These are phyloP conservation scores for Dascillus cervinus DNA, from an alignment of 2,888 invertebrate species.

Conservation along the genomic window DNA sequence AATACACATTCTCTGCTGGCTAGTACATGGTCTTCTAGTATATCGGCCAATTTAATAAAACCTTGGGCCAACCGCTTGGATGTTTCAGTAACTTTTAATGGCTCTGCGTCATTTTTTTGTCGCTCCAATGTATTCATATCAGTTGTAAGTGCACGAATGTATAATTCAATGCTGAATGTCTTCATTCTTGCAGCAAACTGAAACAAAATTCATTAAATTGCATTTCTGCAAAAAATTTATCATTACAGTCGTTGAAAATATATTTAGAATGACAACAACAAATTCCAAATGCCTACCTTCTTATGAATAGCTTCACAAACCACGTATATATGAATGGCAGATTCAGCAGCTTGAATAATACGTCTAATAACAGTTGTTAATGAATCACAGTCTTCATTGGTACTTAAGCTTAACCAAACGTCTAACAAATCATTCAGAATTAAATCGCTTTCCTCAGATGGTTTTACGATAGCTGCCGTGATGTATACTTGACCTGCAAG, in stretches of 20 bases:
- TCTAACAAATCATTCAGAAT: slow-evolving; percentile 35
- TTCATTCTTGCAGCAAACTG: slow-evolving; percentile 28
- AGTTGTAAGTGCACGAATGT: slow-evolving; percentile 64
- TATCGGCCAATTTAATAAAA: slow-evolving; percentile 56
- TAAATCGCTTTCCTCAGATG: slow-evolving; percentile 35
- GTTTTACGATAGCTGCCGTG: slow-evolving; percentile 48
- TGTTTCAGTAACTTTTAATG: slow-evolving; percentile 41
- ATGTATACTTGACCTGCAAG: slow-evolving; percentile 50
- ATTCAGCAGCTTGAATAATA: slow-evolving; percentile 48
- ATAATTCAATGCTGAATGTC: slow-evolving; percentile 62
- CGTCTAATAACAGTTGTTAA: slow-evolving; percentile 34
- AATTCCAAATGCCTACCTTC: slow-evolving; percentile 23
- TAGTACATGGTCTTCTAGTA: slow-evolving; percentile 52
- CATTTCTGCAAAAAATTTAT: too few relatives aligned
- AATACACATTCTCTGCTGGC: slow-evolving; percentile 63
- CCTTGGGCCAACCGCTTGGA: slow-evolving; percentile 53
- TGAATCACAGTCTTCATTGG: slow-evolving; percentile 27
- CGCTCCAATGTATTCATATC: slow-evolving; percentile 70
- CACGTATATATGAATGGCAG: slow-evolving; percentile 59
- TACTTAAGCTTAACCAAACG: slow-evolving; percentile 36
- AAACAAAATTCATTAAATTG: too few relatives aligned
- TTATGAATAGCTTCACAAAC: slow-evolving; percentile 48
- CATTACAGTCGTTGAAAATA: too few relatives aligned
- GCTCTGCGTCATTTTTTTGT: slow-evolving; percentile 43
- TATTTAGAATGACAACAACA: too few relatives aligned